Evolutionary conservation across 2,113 vertebrate species (phyloP).

Genomic region (Hippocampus barbouri): DNA sequence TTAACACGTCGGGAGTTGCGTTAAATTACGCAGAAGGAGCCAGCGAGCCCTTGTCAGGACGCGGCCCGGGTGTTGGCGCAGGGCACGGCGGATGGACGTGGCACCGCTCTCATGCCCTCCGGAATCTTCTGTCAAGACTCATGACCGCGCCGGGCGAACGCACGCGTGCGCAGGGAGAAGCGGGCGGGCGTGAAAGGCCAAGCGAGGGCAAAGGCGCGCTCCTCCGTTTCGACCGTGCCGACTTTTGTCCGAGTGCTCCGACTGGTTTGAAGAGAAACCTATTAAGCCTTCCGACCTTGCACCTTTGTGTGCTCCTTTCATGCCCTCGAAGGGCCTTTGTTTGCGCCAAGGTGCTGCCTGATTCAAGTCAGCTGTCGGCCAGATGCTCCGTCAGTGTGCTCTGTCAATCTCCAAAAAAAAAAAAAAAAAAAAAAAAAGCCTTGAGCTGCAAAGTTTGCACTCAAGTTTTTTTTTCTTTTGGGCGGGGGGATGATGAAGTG

Average conservation of each 20-base stretch:
- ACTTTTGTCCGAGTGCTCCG: not conserved
- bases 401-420: conserved; percentile 17
- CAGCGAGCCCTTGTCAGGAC: conserved; percentile 70
- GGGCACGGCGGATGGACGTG: conserved; percentile 61
- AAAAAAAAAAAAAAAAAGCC: conserved; percentile 27
- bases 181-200: conserved; percentile 18
- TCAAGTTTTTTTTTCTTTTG: no score
- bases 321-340: conserved; percentile 35
- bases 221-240: not conserved
- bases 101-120: conserved; percentile 66
- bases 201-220: conserved; percentile 2
- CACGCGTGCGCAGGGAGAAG: conserved; percentile 7
- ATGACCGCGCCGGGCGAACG: conserved; percentile 61
- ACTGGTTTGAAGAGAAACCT: conserved; percentile 1
- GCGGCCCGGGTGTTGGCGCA: conserved; percentile 48
- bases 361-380: conserved; percentile 24
- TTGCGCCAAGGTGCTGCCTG: conserved; percentile 37
- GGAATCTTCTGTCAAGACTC: conserved; percentile 72
- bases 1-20: conserved; percentile 59
- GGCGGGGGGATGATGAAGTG: conserved; percentile 55
- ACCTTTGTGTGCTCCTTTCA: conserved; percentile 9
- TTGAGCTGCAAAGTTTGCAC: not conserved
- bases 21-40: conserved; percentile 78
- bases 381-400: conserved; percentile 28
- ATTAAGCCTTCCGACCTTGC: conserved; percentile 26